Conservation (phyloP, 2,888 invertebrate genomes). For the Amphimallon solstitiale region DNA sequence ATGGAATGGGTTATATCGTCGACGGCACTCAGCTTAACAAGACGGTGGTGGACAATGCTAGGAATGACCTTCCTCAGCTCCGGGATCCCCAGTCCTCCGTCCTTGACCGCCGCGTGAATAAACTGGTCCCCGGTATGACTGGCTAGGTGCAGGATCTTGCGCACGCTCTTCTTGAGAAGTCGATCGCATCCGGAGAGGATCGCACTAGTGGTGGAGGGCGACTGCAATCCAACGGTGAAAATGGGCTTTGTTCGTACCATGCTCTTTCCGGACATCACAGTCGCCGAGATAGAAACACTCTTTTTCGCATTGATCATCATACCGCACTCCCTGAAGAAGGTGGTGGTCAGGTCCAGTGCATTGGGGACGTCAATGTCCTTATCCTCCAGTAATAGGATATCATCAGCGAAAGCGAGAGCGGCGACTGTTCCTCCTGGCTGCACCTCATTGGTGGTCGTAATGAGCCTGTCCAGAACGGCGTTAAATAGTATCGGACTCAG, state of each 20-base stretch:
- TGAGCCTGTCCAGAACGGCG: conserved; percentile 47
- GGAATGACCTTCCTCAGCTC: conserved; percentile 42
- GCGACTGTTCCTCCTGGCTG: too few relatives aligned
- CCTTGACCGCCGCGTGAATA: conserved; percentile 40
- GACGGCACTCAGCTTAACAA: too few relatives aligned
- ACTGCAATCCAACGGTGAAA: neutral
- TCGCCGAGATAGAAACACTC: conserved; percentile 33
- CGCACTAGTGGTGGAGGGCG: neutral
- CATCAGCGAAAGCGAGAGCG: conserved; percentile 57
- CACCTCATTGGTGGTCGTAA: too few relatives aligned
- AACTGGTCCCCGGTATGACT: too few relatives aligned
- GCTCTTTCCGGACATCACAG: conserved; percentile 18
- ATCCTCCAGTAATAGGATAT: conserved; percentile 53
- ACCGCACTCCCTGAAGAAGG: conserved; percentile 41
- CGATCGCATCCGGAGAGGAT: conserved; percentile 50
- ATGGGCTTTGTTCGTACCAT: neutral
- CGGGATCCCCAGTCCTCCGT: conserved; percentile 50
- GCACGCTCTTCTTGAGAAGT: conserved; percentile 34
- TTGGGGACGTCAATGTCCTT: conserved; percentile 50
- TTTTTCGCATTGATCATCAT: conserved; percentile 42
- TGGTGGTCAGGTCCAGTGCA: conserved; percentile 39
- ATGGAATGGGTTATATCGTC: too few relatives aligned
- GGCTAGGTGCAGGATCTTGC: too few relatives aligned
- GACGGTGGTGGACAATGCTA: neutral
- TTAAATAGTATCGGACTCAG: conserved; percentile 51